phyloP scores from a whole-genome alignment of 1,140 invertebrate genomes.

The Trachymyrmex cornetzi region DNA sequence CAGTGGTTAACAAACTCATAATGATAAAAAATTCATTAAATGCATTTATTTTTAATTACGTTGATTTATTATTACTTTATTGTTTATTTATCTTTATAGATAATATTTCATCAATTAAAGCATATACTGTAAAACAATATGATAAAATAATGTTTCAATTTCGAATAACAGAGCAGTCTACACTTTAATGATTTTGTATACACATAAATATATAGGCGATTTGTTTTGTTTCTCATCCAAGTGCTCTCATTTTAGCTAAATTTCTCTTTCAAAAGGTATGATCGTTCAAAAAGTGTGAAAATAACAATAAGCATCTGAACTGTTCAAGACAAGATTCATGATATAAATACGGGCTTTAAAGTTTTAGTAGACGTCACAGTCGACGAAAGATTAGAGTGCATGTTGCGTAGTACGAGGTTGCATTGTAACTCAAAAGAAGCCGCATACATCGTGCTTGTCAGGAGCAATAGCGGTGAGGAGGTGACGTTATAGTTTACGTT shows the following conservation, averaged over 20 bases:
- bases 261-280: background rate
- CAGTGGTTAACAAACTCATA: too few species aligned
- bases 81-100: background rate
- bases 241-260: background rate
- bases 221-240: background rate
- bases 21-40: background rate
- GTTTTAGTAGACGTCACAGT: background rate
- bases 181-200: background rate
- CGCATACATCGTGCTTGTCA: slow-evolving; percentile 20
- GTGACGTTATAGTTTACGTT: slow-evolving; percentile 26
- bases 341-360: slow-evolving; percentile 33
- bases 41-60: background rate
- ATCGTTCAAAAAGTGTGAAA: background rate
- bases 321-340: background rate
- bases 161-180: background rate
- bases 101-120: background rate
- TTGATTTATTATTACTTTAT: background rate
- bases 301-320: background rate
- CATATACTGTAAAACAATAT: background rate
- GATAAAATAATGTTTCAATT: background rate
- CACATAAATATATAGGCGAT: background rate
- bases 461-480: background rate
- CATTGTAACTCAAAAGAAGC: slow-evolving; percentile 38
- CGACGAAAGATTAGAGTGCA: slow-evolving; percentile 13
- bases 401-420: slow-evolving; percentile 9